phyloP scores from a whole-genome alignment of 92 coral and sea anemone species.

The Desmophyllum pertusum region DNA sequence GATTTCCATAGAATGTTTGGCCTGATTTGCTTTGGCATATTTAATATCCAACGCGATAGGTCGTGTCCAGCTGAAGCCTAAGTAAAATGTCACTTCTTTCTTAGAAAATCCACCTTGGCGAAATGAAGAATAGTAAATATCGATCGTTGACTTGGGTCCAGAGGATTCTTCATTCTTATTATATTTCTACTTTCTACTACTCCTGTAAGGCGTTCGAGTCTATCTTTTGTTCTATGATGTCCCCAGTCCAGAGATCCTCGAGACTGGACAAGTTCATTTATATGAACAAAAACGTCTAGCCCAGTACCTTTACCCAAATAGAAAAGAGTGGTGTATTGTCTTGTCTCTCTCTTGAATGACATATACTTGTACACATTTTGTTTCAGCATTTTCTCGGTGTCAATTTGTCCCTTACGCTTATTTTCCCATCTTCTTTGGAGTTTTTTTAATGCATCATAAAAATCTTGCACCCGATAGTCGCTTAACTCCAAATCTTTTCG shows the following conservation, averaged over 20 bases:
- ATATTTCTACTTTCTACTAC: slow-evolving; percentile 10
- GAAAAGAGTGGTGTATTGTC: slow-evolving; percentile 27
- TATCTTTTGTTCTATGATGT: not conserved
- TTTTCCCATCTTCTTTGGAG: slow-evolving; percentile 10
- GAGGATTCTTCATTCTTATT: slow-evolving; percentile 20
- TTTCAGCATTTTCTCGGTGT: not conserved
- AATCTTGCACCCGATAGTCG: slow-evolving; percentile 6
- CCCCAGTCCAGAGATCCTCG: slow-evolving; percentile 26
- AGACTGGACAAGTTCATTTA: not conserved
- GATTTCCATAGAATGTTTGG: not conserved
- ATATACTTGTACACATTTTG: slow-evolving; percentile 11
- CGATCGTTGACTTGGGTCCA: slow-evolving; percentile 13
- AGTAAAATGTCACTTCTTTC: slow-evolving; percentile 47
- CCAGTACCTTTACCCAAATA: slow-evolving; percentile 27
- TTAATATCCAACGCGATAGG: slow-evolving; percentile 37
- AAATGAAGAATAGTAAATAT: slow-evolving; percentile 36
- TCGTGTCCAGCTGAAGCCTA: slow-evolving; percentile 48
- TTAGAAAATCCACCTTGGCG: slow-evolving; percentile 49
- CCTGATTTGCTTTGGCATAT: not conserved
- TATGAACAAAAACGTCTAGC: slow-evolving; percentile 24
- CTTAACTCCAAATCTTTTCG: slow-evolving; percentile 32
- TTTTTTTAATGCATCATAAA: slow-evolving; percentile 3
- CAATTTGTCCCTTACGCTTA: not conserved
- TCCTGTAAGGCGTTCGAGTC: slow-evolving; percentile 24
- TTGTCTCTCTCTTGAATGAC: slow-evolving; percentile 2